These are phyloP conservation scores for Opisthograptis luteolata DNA, from an alignment of 2,888 invertebrate species.

Conservation along the genomic window DNA sequence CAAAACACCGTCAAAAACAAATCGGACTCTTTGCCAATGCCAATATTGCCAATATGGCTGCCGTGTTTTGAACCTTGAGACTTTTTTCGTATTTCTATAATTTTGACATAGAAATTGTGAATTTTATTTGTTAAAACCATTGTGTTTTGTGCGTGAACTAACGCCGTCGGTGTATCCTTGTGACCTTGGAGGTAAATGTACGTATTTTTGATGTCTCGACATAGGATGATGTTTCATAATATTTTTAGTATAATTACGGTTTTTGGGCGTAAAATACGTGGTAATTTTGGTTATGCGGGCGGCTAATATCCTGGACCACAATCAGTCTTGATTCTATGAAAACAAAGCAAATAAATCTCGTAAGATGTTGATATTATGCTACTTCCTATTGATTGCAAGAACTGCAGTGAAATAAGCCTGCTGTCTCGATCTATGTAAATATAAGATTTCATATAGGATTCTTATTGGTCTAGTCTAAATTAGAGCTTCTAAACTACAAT, in stretches of 20 bases:
- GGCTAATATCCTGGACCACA: neutral
- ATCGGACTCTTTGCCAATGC: conserved; percentile 67
- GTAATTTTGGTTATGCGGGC: conserved; percentile 10
- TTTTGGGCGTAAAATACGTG: conserved; percentile 30
- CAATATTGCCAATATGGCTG: conserved; percentile 75
- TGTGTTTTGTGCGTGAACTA: conserved; percentile 28
- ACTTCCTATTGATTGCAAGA: too few species aligned
- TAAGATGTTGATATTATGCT: too few species aligned
- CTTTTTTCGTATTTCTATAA: conserved; percentile 47
- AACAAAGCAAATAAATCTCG: too few species aligned
- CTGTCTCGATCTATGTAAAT: too few species aligned
- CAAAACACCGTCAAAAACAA: conserved; percentile 81
- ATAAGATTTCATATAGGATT: too few species aligned
- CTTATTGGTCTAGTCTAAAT: too few species aligned
- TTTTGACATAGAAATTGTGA: conserved; percentile 24
- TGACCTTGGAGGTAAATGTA: conserved; percentile 44
- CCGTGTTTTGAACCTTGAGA: conserved; percentile 57
- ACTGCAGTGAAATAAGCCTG: too few species aligned
- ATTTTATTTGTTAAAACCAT: conserved; percentile 24
- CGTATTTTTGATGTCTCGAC: conserved; percentile 27
- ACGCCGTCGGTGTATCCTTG: conserved; percentile 28
- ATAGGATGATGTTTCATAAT: conserved; percentile 24
- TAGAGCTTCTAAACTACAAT: too few species aligned
- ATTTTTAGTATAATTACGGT: conserved; percentile 46
- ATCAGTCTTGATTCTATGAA: neutral